A percentile compares a stretch with the other conserved stretches of the same genome.
phyloP scores from a whole-genome alignment of 2,888 invertebrate genomes.

The Drosophila paramelanica region DNA sequence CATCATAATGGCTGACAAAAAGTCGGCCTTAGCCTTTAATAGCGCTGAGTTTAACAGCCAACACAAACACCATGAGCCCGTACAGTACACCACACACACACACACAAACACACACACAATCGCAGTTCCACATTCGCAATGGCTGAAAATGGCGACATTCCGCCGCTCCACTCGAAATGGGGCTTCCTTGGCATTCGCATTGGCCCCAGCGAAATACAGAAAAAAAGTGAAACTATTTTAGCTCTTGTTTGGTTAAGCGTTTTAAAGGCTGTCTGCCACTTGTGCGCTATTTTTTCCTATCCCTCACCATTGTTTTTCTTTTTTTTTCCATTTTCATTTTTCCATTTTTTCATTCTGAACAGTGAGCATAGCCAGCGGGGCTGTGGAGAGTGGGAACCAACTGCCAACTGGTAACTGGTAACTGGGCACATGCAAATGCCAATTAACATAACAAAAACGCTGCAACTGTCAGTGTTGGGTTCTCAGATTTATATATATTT shows the following conservation, averaged over 20 bases:
- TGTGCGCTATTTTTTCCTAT: constrained; percentile 18
- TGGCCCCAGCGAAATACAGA: constrained; percentile 26
- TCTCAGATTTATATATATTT: constrained; percentile 8
- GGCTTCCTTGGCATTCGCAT: constrained; percentile 71
- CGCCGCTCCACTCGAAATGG: constrained; percentile 59
- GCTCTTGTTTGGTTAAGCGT: constrained; percentile 75
- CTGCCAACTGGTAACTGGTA: constrained; percentile 28
- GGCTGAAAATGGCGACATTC: constrained; percentile 70
- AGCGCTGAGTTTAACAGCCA: constrained; percentile 78
- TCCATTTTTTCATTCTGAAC: background rate
- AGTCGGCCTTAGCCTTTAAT: constrained; percentile 81
- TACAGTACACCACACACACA: constrained; percentile 43
- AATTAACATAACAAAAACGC: constrained; percentile 77
- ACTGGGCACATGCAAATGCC: constrained; percentile 64
- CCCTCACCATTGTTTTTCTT: background rate
- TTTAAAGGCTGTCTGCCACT: constrained; percentile 69
- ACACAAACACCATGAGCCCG: constrained; percentile 67
- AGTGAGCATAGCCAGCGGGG: constrained; percentile 2
- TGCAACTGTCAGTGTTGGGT: constrained; percentile 34
- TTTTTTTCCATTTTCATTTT: background rate
- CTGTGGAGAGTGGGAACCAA: constrained; percentile 11
- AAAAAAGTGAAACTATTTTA: constrained; percentile 75
- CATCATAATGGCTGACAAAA: constrained; percentile 81
- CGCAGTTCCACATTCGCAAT: constrained; percentile 32
- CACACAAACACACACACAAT: constrained; percentile 11